Percentiles rank a stretch among this genome's conserved stretches.
Evolutionary conservation across 2,113 vertebrate species (phyloP).

Genomic region (Lates calcarifer): DNA sequence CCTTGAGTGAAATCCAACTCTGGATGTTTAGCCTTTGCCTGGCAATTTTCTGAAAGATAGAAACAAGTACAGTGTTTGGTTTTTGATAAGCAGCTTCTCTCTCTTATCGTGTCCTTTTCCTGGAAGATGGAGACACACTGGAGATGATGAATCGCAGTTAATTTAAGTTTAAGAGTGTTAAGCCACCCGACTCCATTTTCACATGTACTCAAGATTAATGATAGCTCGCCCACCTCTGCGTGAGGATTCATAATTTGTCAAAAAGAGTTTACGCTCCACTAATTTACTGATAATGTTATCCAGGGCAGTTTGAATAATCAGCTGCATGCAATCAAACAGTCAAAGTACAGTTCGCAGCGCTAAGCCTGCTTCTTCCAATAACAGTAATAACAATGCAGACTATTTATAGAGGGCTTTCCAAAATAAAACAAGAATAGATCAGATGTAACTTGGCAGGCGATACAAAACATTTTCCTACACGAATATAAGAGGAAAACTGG

Average conservation of each 20-base stretch:
- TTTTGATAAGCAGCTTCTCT: slow-evolving; percentile 79
- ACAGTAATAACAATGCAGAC: slow-evolving; percentile 19
- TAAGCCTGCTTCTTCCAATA: not conserved
- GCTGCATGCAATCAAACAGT: slow-evolving; percentile 6
- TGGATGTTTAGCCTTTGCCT: slow-evolving; percentile 25
- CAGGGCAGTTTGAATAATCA: slow-evolving; percentile 50
- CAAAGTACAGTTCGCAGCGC: not conserved
- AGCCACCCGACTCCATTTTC: slow-evolving; percentile 58
- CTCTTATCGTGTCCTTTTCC: slow-evolving; percentile 73
- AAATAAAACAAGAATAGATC: slow-evolving; percentile 7
- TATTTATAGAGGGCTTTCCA: slow-evolving; percentile 3
- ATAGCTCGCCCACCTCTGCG: slow-evolving; percentile 61
- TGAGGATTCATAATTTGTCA: slow-evolving; percentile 70
- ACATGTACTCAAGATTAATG: slow-evolving; percentile 70
- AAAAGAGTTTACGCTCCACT: slow-evolving; percentile 58
- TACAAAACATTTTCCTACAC: not conserved
- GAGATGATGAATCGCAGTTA: slow-evolving; percentile 70
- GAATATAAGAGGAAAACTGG: not conserved
- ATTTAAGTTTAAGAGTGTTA: slow-evolving; percentile 65
- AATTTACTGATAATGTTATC: slow-evolving; percentile 69
- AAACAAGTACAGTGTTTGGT: slow-evolving; percentile 72
- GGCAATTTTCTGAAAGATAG: slow-evolving; percentile 60
- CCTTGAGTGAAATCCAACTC: slow-evolving; percentile 39
- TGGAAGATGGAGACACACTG: slow-evolving; percentile 64
- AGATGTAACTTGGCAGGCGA: not conserved